Evolutionary conservation across 2,113 vertebrate species (phyloP).

Genomic region (Myotis brandtii): DNA sequence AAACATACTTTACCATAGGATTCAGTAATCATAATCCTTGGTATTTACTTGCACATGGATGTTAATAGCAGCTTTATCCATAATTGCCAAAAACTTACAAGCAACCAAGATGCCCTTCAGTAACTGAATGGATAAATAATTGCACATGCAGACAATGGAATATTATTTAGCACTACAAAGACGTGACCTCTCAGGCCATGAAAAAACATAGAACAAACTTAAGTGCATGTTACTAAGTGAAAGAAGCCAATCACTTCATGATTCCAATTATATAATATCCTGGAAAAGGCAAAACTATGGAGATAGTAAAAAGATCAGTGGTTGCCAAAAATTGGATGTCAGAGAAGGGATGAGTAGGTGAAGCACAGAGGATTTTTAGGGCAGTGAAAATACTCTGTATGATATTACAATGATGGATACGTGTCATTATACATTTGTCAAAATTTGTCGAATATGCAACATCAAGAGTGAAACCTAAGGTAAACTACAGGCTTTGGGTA

Average conservation of each 20-base stretch:
- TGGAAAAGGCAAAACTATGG: background rate
- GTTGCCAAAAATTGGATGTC: background rate
- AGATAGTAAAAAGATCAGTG: background rate
- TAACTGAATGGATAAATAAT: background rate
- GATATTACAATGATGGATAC: background rate
- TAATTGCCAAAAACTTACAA: background rate
- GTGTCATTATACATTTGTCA: background rate
- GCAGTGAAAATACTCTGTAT: background rate
- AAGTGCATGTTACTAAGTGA: conserved; percentile 5
- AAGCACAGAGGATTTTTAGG: background rate
- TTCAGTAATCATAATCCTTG: background rate
- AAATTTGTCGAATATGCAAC: background rate
- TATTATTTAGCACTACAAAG: background rate
- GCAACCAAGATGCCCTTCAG: background rate
- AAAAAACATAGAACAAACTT: background rate
- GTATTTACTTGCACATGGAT: background rate
- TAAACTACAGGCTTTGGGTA: background rate
- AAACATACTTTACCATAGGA: background rate
- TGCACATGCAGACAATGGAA: background rate
- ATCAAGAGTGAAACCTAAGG: background rate
- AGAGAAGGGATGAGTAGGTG: background rate
- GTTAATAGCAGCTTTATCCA: background rate
- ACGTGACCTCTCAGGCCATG: background rate
- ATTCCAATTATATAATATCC: background rate
- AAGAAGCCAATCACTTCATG: background rate